Evolutionary conservation across 2,113 vertebrate genomes (phyloP).

Genomic region (Caranx ignobilis): DNA sequence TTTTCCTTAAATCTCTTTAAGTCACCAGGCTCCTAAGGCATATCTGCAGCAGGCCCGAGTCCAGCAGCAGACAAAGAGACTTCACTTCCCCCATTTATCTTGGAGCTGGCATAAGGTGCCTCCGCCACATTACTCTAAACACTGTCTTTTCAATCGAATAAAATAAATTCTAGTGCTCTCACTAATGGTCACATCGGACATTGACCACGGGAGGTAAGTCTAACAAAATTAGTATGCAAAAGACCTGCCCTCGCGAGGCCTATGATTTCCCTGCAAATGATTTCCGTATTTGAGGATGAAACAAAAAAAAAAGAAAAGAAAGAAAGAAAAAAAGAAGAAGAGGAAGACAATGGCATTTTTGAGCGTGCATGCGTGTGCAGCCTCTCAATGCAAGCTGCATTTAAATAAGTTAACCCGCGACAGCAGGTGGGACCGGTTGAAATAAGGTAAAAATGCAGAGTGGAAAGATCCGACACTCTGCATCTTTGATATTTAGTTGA

Average conservation of each 20-base stretch:
- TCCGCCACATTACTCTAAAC: conserved; percentile 69
- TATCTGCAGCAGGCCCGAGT: conserved; percentile 50
- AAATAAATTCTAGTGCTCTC: conserved; percentile 85
- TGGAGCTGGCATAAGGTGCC: conserved; percentile 47
- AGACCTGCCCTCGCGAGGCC: conserved; percentile 94
- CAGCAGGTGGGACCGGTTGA: conserved; percentile 93
- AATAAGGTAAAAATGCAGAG: conserved; percentile 90
- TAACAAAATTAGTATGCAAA: conserved; percentile 99
- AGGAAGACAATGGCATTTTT: conserved; percentile 90
- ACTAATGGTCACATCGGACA: conserved; percentile 93
- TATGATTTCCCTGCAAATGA: conserved; percentile 97
- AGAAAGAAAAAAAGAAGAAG: conserved; percentile 84
- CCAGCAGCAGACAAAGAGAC: conserved; percentile 48
- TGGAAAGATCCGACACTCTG: conserved; percentile 85
- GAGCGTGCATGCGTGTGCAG: conserved; percentile 71
- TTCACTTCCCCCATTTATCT: conserved; percentile 49
- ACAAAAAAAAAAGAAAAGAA: conserved; percentile 85
- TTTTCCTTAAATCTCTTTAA: conserved; percentile 59
- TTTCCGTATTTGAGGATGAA: conserved; percentile 95
- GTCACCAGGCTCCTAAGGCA: conserved; percentile 35
- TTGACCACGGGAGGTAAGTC: conserved; percentile 95
- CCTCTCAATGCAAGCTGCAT: conserved; percentile 88
- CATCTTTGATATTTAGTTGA: conserved; percentile 90
- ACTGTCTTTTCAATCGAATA: conserved; percentile 72
- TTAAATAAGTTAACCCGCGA: conserved; percentile 92